Base-by-base conservation (phyloP, 2,797 vertebrate genomes). In the Ctenopoma multispine region DNA sequence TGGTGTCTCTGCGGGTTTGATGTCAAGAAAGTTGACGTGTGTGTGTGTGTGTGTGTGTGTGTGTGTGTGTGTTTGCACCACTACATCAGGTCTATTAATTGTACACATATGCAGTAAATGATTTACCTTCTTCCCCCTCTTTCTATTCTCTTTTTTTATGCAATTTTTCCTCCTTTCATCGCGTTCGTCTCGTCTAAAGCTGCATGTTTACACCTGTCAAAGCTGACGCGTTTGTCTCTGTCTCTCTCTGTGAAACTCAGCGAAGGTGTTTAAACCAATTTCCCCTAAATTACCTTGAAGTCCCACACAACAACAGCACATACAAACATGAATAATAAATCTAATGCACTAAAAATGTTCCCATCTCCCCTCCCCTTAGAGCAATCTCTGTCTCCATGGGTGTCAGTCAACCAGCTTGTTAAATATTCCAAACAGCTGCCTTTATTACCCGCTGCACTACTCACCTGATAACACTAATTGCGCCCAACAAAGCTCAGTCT, bases 1-100 rank as follows among this genome's bases (percentile, higher is more conserved):
- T 1, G 13, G 51, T 18, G 68, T 89, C 79, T 78, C 86, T 59
- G 75, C 18, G 72, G 85, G 82, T 73, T 80, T 67, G 58, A 83
- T 80, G 70, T 63, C 72, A 77, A 27, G 46, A 38, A 81, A 72
- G 62, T 80, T 75, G 74, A 38, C 24, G 12, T 21, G 36, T 31
- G 54, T 50, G 69, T 65, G 72, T 40, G 65, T 20, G 44, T 64
- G 51, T 68, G 53, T 78, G 71, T 75, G 55, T 69, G 64, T 71
- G 67, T 69, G 72, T 69, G 59, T 64, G 57, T 77, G 71, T 48
- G 58, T 56, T 47, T 62, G 65, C 27, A 64, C 44, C 51, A 49
- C 23, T 31, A 50, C 21, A 49, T 34, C 29, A 66, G 27, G 18
- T 15, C 27, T 56, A 29, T 53, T 75, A 66, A 56, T 43, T 59